A percentile compares a stretch with the other conserved stretches of the same genome.
Evolutionary conservation across 1,140 invertebrate species (phyloP).

Genomic region (Lutraria rhynchaena): DNA sequence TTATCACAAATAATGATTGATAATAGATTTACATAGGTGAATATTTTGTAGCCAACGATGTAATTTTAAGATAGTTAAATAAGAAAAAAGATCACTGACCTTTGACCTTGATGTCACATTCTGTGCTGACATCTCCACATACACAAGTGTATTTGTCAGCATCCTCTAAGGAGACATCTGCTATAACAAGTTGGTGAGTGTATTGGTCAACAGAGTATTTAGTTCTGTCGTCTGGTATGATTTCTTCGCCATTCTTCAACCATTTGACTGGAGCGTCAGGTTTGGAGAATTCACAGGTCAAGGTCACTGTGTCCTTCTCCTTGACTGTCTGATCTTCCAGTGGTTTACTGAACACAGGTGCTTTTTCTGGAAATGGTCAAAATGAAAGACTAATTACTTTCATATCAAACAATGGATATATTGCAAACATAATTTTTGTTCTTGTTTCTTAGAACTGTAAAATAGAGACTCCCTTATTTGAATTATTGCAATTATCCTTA

Average conservation of each 20-base stretch:
- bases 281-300: conserved; percentile 79
- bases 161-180: conserved; percentile 65
- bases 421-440: too few species aligned
- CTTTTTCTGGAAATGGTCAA: too few species aligned
- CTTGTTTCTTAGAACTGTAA: too few species aligned
- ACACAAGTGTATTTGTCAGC: conserved; percentile 73
- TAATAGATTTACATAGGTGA: too few species aligned
- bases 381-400: too few species aligned
- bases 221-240: conserved; percentile 64
- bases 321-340: conserved; percentile 69
- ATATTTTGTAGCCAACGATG: too few species aligned
- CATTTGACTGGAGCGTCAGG: conserved; percentile 76
- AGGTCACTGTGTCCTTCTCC: conserved; percentile 71
- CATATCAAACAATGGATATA: too few species aligned
- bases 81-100: conserved; percentile 48
- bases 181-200: conserved; percentile 67
- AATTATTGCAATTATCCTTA: too few species aligned
- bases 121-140: conserved; percentile 67
- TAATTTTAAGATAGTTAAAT: too few species aligned
- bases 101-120: conserved; percentile 65
- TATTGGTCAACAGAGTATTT: conserved; percentile 79
- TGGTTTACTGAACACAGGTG: conserved; percentile 73
- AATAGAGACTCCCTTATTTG: too few species aligned
- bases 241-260: conserved; percentile 81
- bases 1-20: too few species aligned